phyloP scores from a whole-genome alignment of 2,797 vertebrate genomes.

The Mormyrus proboscirostris region DNA sequence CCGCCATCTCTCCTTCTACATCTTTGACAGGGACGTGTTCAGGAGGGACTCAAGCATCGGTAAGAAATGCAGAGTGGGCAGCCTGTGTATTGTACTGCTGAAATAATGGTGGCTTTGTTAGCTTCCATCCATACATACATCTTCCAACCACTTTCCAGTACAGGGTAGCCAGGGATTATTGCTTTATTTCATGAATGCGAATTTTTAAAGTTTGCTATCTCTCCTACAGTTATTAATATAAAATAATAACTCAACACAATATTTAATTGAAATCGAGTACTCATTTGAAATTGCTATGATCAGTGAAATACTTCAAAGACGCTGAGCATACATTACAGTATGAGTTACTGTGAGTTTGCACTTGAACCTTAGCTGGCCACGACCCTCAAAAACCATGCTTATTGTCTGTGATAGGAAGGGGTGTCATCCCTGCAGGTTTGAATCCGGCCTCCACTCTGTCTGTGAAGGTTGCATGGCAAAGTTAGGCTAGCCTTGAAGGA shows the following conservation, averaged over 20 bases:
- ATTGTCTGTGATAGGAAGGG: not conserved
- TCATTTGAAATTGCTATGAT: not conserved
- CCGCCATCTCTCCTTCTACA: conserved; percentile 94
- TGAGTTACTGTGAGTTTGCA: not conserved
- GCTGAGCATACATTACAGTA: not conserved
- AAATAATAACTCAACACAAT: not conserved
- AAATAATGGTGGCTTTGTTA: not conserved
- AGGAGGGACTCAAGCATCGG: conserved; percentile 98
- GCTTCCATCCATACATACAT: not conserved
- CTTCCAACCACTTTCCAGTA: not conserved
- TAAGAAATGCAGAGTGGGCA: conserved; percentile 51
- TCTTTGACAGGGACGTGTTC: conserved; percentile 98
- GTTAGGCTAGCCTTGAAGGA: not conserved
- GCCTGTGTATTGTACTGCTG: not conserved
- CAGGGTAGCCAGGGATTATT: not conserved
- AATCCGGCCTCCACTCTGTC: not conserved
- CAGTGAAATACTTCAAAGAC: not conserved
- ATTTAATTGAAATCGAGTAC: not conserved
- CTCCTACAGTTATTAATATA: not conserved
- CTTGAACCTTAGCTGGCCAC: not conserved
- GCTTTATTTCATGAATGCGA: not conserved
- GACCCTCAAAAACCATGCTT: not conserved
- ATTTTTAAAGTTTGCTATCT: not conserved
- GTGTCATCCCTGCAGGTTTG: not conserved
- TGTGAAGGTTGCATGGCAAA: not conserved